These are phyloP conservation scores for Conopomorpha cramerella DNA, from an alignment of 1,140 invertebrate genomes.

Conservation along the genomic window DNA sequence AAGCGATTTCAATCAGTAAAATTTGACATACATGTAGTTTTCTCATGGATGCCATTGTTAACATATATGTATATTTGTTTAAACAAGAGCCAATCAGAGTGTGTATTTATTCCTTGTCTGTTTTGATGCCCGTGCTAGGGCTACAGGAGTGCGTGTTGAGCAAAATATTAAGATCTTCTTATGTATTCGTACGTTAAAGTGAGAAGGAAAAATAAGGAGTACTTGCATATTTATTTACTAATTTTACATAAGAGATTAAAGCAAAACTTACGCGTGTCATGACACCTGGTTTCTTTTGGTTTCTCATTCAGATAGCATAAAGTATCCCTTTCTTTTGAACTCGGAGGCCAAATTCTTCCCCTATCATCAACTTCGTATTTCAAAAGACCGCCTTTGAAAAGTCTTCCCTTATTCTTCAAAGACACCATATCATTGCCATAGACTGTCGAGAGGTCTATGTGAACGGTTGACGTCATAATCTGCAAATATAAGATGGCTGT, in stretches of 20 bases:
- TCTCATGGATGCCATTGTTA: no score
- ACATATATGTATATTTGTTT: no score
- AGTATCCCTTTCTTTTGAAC: constrained; percentile 10
- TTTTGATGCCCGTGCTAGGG: no score
- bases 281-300: constrained; percentile 29
- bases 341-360: constrained; percentile 24
- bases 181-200: no score
- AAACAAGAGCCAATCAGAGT: no score
- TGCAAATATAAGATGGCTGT: constrained; percentile 8
- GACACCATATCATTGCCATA: constrained; percentile 17
- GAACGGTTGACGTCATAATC: constrained; percentile 21
- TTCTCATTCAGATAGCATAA: constrained; percentile 26
- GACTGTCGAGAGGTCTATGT: constrained; percentile 23
- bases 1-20: no score
- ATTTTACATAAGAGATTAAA: neutral
- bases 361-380: constrained; percentile 26
- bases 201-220: no score
- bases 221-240: no score
- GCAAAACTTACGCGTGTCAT: constrained; percentile 23
- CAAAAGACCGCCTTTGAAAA: constrained; percentile 22
- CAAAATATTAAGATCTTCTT: no score
- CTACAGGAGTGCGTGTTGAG: no score
- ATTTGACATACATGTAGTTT: no score
- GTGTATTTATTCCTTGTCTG: no score
- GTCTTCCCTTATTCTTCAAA: constrained; percentile 17